Conservation (phyloP, 2,113 vertebrate genomes). For the Neolamprologus longior region DNA sequence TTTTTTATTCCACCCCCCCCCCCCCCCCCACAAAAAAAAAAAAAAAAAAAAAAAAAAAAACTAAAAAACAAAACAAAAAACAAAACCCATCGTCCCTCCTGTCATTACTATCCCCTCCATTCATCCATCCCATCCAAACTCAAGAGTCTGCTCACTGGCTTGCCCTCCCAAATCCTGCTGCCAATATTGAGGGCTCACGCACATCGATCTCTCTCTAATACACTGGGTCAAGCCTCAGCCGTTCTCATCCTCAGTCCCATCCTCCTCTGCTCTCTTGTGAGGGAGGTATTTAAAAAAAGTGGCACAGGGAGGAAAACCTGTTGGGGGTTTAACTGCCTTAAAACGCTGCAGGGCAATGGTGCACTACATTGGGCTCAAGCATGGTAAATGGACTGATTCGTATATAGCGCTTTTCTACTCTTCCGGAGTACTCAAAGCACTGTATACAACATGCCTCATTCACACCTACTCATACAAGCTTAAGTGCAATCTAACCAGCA, state of each 20-base stretch:
- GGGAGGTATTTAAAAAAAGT: not conserved
- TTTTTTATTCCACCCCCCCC: too few species aligned
- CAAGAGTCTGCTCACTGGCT: not conserved
- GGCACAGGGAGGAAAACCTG: not conserved
- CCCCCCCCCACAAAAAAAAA: too few species aligned
- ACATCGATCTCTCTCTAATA: slow-evolving; percentile 26
- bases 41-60: too few species aligned
- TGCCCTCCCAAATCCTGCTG: not conserved
- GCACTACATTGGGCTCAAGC: not conserved
- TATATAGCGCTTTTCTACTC: not conserved
- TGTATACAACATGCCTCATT: not conserved
- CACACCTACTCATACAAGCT: not conserved
- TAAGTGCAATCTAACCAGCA: not conserved
- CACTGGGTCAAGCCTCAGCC: slow-evolving; percentile 8
- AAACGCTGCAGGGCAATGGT: not conserved
- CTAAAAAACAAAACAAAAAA: too few species aligned
- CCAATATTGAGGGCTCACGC: not conserved
- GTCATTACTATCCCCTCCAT: not conserved
- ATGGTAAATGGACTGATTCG: fast-evolving
- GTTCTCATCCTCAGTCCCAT: not conserved
- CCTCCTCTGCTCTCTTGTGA: not conserved
- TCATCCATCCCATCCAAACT: not conserved
- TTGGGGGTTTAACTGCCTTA: not conserved
- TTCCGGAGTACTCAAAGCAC: not conserved
- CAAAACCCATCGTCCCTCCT: not conserved